phyloP scores from a whole-genome alignment of 2,113 vertebrate species.

The Numenius arquata region DNA sequence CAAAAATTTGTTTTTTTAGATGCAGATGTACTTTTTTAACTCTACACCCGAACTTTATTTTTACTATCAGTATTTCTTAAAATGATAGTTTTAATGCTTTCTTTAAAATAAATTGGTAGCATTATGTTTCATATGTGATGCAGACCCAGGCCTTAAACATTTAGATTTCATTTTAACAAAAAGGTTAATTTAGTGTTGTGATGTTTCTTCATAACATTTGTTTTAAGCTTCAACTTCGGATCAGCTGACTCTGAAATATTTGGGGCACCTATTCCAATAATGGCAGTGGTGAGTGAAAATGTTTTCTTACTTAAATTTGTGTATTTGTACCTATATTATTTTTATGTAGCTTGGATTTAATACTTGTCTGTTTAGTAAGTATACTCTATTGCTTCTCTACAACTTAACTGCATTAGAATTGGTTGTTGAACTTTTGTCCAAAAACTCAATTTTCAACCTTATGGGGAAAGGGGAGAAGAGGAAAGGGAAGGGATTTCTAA shows the following conservation, averaged over 20 bases:
- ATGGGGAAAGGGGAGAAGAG: background rate
- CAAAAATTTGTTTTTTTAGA: background rate
- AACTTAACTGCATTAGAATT: background rate
- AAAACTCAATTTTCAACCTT: background rate
- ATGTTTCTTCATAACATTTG: conserved; percentile 5
- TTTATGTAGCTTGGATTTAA: background rate
- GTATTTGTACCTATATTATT: background rate
- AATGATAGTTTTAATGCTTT: background rate
- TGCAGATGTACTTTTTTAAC: background rate
- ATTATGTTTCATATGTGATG: background rate
- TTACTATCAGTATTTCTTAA: background rate
- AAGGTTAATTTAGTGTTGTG: background rate
- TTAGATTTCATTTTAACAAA: background rate
- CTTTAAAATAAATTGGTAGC: background rate
- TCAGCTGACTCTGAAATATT: conserved; percentile 85
- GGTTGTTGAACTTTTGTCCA: background rate
- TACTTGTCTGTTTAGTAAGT: background rate
- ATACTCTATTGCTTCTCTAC: background rate
- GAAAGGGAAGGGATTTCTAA: background rate
- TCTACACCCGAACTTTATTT: background rate
- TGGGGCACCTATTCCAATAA: conserved; percentile 86
- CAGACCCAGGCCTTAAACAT: background rate
- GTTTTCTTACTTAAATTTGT: background rate
- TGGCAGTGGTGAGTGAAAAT: conserved; percentile 86
- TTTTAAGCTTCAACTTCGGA: conserved; percentile 86